A percentile compares a stretch with the other conserved stretches of the same genome.
phyloP scores from a whole-genome alignment of 2,888 invertebrate species.

The Zonitis immaculata region DNA sequence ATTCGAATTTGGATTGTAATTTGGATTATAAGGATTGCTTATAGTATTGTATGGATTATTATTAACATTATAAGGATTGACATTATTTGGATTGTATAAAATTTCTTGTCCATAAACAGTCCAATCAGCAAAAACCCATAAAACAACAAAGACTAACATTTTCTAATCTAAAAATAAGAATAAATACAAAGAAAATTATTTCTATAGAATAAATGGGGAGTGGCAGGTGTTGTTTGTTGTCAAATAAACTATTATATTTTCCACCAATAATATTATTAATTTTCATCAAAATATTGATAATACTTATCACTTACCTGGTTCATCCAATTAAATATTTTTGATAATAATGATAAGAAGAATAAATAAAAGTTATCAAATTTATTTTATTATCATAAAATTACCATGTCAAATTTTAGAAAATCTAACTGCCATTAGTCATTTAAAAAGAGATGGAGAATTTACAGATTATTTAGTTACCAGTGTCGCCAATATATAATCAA shows the following conservation, averaged over 20 bases:
- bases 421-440: constrained; percentile 15
- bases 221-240: constrained; percentile 12
- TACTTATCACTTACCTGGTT: constrained; percentile 16
- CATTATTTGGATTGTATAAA: constrained; percentile 11
- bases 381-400: constrained; percentile 8
- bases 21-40: constrained; percentile 21
- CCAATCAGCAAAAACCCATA: constrained; percentile 17
- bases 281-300: constrained; percentile 3
- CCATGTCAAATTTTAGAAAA: constrained; percentile 2
- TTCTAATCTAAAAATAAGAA: constrained; percentile 12
- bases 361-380: background rate
- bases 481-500: constrained; percentile 4
- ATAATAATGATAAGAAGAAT: constrained; percentile 7
- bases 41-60: constrained; percentile 14
- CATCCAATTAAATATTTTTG: constrained; percentile 6
- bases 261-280: background rate
- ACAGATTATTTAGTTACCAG: constrained; percentile 7
- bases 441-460: constrained; percentile 14
- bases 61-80: constrained; percentile 17
- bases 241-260: background rate
- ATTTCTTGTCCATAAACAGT: constrained; percentile 21
- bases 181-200: background rate
- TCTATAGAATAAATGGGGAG: constrained; percentile 10
- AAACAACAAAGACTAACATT: constrained; percentile 21
- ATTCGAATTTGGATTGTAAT: constrained; percentile 5